phyloP scores from a whole-genome alignment of 2,113 vertebrate genomes.

The Anolis carolinensis region DNA sequence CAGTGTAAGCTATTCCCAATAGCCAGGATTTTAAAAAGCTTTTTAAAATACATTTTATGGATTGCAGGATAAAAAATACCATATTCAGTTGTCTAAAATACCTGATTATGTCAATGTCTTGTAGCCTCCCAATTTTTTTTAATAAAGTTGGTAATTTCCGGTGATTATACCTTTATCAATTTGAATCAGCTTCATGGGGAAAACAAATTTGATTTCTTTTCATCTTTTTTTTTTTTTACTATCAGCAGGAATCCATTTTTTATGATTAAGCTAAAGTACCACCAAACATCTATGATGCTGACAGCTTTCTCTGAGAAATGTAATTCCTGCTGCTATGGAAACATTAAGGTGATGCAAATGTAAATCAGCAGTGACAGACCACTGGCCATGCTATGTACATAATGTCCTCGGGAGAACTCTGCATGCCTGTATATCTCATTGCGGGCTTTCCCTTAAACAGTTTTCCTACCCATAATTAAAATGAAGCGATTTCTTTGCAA shows the following conservation, averaged over 20 bases:
- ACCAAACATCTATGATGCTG: conserved; percentile 37
- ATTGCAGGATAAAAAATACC: background rate
- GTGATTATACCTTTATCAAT: conserved; percentile 59
- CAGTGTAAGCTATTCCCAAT: background rate
- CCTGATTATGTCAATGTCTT: conserved; percentile 7
- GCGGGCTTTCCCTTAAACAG: conserved; percentile 41
- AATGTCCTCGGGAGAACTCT: conserved; percentile 47
- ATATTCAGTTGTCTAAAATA: background rate
- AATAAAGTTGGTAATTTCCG: conserved; percentile 53
- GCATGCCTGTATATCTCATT: conserved; percentile 47
- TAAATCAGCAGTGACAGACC: conserved; percentile 69
- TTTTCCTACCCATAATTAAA: conserved; percentile 60
- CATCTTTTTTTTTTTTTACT: conserved; percentile 54
- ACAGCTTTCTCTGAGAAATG: conserved; percentile 63
- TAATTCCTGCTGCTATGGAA: conserved; percentile 72
- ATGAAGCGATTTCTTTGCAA: conserved; percentile 41
- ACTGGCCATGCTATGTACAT: conserved; percentile 46
- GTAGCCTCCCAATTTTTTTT: conserved; percentile 33
- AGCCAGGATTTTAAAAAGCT: accelerated
- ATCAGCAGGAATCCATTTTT: conserved; percentile 57
- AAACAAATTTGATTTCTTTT: conserved; percentile 56
- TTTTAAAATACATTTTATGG: conserved; percentile 6
- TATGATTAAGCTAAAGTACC: conserved; percentile 66
- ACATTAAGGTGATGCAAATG: conserved; percentile 72
- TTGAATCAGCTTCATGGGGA: conserved; percentile 44